These are phyloP conservation scores for Urosaurus nigricauda DNA, from an alignment of 2,797 vertebrate species.

Conservation along the genomic window DNA sequence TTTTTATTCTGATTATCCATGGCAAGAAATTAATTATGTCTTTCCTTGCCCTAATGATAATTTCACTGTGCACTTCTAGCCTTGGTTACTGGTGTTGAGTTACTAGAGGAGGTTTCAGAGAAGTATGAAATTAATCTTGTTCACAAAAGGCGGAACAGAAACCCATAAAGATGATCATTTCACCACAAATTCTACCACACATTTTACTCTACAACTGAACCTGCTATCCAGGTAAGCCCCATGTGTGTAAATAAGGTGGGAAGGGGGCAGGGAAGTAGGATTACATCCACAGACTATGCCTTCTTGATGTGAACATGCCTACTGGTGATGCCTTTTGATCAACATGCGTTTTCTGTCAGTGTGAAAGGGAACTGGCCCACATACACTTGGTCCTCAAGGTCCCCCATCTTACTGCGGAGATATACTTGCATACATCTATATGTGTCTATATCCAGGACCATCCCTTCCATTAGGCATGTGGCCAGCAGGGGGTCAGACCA, in stretches of 20 bases:
- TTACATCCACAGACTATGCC: not conserved
- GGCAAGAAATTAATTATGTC: not conserved
- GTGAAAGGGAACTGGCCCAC: not conserved
- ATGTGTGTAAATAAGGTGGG: not conserved
- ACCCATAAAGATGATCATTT: not conserved
- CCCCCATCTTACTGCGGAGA: not conserved
- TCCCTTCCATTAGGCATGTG: too few relatives aligned
- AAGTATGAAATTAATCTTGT: not conserved
- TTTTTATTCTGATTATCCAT: not conserved
- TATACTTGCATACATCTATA: too few relatives aligned
- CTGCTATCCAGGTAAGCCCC: not conserved
- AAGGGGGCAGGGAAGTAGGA: not conserved
- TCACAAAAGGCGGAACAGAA: not conserved
- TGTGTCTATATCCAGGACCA: too few relatives aligned
- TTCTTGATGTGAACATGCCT: not conserved
- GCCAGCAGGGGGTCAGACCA: too few relatives aligned
- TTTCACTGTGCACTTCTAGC: not conserved
- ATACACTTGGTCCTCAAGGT: not conserved
- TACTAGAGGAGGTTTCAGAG: not conserved
- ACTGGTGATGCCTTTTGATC: not conserved
- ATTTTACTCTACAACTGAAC: not conserved
- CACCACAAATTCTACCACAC: not conserved
- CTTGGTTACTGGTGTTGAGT: not conserved
- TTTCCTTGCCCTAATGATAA: not conserved
- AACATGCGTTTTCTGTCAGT: not conserved